Evolutionary conservation across 2,113 vertebrate genomes (phyloP).

Genomic region (Entomyzon cyanotis): DNA sequence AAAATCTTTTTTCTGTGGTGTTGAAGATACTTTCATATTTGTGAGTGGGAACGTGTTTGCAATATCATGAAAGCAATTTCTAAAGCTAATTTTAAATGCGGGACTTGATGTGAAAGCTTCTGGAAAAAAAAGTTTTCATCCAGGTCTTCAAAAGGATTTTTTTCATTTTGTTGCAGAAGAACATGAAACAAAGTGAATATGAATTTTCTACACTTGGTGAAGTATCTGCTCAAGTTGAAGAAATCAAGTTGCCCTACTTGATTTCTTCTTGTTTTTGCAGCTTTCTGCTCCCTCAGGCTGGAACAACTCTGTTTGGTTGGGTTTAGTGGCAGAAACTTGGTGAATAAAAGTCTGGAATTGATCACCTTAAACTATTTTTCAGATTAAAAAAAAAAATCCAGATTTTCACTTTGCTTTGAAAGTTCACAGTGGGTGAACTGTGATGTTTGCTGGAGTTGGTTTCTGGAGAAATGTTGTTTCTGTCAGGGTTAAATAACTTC

Average conservation of each 20-base stretch:
- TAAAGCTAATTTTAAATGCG: background rate
- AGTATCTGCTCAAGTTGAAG: conserved; percentile 33
- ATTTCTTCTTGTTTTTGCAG: conserved; percentile 42
- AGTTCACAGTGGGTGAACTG: background rate
- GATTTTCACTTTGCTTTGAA: background rate
- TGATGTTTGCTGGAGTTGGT: background rate
- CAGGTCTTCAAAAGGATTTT: background rate
- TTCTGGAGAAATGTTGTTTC: background rate
- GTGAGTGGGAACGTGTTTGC: background rate
- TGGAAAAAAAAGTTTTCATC: background rate
- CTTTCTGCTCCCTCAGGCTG: conserved; percentile 26
- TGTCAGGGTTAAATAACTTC: background rate
- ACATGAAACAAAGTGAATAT: conserved; percentile 7
- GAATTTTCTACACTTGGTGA: conserved; percentile 38
- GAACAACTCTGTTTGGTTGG: background rate
- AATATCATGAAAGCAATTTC: background rate
- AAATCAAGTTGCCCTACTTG: conserved; percentile 27
- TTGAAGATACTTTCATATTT: background rate
- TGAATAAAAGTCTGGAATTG: background rate
- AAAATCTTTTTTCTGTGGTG: background rate
- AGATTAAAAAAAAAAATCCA: background rate
- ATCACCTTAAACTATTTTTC: background rate
- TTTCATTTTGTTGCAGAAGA: conserved; percentile 17
- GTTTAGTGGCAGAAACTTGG: background rate
- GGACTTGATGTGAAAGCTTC: background rate